phyloP scores from a whole-genome alignment of 1,140 invertebrate genomes.

The Drosophila murphyi region DNA sequence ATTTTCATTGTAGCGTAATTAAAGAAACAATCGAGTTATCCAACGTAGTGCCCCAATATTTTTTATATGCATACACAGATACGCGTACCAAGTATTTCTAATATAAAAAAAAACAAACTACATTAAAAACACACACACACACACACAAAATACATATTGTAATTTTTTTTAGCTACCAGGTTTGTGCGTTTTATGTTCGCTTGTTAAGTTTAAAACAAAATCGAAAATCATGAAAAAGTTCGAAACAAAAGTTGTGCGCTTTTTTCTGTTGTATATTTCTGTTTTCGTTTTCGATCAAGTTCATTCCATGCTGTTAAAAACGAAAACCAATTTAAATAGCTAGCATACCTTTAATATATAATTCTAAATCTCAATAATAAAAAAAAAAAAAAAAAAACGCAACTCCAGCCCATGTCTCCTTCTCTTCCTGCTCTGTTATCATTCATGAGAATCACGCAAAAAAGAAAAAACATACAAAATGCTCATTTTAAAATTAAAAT shows the following conservation, averaged over 20 bases:
- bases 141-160: constrained; percentile 53
- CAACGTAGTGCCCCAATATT: constrained; percentile 52
- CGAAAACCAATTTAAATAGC: constrained; percentile 47
- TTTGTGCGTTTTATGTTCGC: constrained; percentile 62
- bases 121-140: constrained; percentile 33
- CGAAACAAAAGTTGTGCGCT: constrained; percentile 44
- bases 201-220: constrained; percentile 71
- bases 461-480: constrained; percentile 52
- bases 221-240: constrained; percentile 26
- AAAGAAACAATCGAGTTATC: constrained; percentile 50
- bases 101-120: constrained; percentile 68
- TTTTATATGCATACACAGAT: constrained; percentile 67
- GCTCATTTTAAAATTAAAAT: constrained; percentile 69
- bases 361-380: constrained; percentile 49
- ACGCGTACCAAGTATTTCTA: constrained; percentile 75
- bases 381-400: constrained; percentile 8
- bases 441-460: constrained; percentile 35
- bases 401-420: constrained; percentile 14
- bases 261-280: constrained; percentile 55
- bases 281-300: constrained; percentile 64
- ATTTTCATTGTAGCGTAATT: constrained; percentile 77
- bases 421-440: constrained; percentile 9
- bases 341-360: constrained; percentile 38
- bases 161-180: constrained; percentile 40
- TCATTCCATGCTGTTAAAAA: constrained; percentile 75